phyloP scores from a whole-genome alignment of 2,113 vertebrate genomes.

The Anas platyrhynchos region DNA sequence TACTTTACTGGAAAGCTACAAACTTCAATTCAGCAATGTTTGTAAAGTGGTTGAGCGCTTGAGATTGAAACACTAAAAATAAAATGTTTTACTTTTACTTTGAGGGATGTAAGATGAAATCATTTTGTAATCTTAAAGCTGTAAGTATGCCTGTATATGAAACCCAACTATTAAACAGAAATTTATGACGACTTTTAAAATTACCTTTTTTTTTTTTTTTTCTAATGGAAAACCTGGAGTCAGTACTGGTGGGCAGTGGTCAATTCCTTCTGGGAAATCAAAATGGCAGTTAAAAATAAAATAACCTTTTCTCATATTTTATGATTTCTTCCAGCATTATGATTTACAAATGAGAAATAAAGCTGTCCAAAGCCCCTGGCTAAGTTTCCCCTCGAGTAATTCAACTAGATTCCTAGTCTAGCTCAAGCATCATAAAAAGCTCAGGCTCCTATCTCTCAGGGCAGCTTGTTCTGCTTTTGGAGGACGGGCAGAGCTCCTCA shows the following conservation, averaged over 20 bases:
- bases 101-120: not conserved
- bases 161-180: not conserved
- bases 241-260: not conserved
- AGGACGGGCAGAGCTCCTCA: not conserved
- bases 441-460: not conserved
- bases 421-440: not conserved
- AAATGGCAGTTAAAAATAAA: not conserved
- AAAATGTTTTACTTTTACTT: not conserved
- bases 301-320: not conserved
- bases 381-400: not conserved
- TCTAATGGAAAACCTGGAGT: not conserved
- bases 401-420: not conserved
- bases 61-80: not conserved
- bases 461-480: not conserved
- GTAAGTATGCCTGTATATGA: not conserved
- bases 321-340: not conserved
- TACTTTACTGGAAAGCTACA: not conserved
- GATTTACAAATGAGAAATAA: not conserved
- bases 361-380: not conserved
- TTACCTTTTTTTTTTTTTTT: not conserved
- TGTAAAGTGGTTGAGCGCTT: not conserved
- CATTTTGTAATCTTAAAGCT: not conserved
- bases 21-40: not conserved
- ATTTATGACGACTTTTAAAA: not conserved
- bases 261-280: not conserved